Evolutionary conservation across 2,888 invertebrate species (phyloP), one percentile per base, ranked within the genome.

Genomic region (Melipona beecheii): DNA sequence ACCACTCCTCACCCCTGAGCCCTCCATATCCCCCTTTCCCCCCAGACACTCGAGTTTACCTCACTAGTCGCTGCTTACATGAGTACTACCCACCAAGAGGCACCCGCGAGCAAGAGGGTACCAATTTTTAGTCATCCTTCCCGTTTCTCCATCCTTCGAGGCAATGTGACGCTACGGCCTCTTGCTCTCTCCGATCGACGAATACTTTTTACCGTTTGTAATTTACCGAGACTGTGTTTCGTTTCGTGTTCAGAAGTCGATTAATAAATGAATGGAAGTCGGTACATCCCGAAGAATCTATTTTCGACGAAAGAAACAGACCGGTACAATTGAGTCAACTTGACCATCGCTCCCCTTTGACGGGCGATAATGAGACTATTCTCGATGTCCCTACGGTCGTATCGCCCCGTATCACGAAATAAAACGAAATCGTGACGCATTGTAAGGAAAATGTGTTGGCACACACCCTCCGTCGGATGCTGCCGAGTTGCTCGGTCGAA

Each of bases 51-150:
- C 89, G 91, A 93, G 92, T 91, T 92, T 92, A 93, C 92, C 93
- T 93, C 92, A 92, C 92, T 92, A 93, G 92, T 92, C 93, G 88
- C 89, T 92, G 91, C 91, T 92, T 91, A 87, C 90, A 92, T 88
- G 90, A 93, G 91, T 87, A 90, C 89, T 90, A 92, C 89, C 92
- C 91, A 91, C 92, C 89, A 93, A 93, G 92, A 93, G 93, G 89
- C 90, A 92, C 90, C 93, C 91, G 91, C 90, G 90, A 92, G 91
- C 92, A 84, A 91, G 90, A 92, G 91, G 91, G 90, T 93, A 93
- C 93, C 92, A 93, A 93, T 93, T 93, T 92, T 92, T 92, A 89
- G 83, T 85, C 79, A 69, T 68, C 81, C 79, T 83, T 79, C 73
- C 56, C 64, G 62, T 78, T 65, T 56, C 76, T 76, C 68, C n/a